Base-by-base conservation (phyloP, 2,797 vertebrate species). In the Enteromius argenteus region DNA sequence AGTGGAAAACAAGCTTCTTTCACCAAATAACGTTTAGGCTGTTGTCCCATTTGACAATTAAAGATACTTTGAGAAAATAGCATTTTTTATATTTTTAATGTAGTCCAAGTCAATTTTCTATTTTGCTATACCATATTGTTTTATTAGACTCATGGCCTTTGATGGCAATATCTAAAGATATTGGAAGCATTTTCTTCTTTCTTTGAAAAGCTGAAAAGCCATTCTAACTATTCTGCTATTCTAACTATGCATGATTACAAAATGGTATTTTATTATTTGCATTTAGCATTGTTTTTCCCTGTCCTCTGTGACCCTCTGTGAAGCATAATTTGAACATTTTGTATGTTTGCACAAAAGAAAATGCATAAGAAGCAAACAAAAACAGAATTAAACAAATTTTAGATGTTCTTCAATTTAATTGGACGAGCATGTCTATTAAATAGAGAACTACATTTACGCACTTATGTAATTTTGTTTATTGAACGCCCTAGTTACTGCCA, bases 391-490 rank as follows among this genome's bases (percentile, higher is more conserved):
- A 62, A 51, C 3, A 37, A 4, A 51, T 62, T 32, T 49, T 13
- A 8, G 19, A 44, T 5, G 58, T 64, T 51, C 37, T 7, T 46
- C 8, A 19, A 37, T 74, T 46, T 46, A 81, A 74, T 23, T 83
- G 44, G 23, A 46, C 11, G 32, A 76, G 58, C n/a, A 32, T 83
- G 72, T 27, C 23, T 67, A 82, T 67, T 76, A 83, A 76, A 53
- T 56, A 56, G n/a, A 58, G 60, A 21, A 67, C 46, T 53, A 53
- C 19, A 67, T 67, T 83, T 68, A 76, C 51, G 30, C 39, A 66
- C 56, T 83, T 82, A 51, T 74, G 30, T 64, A 37, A 64, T 82
- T 74, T 74, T 35, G 53, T 72, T 82, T 67, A 83, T 83, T 39
- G 32, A 83, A 75, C 5, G 21, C 51, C 17, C 49, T 64, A 42